Evolutionary conservation across 1,140 invertebrate genomes (phyloP).

Genomic region (Papilio xuthus): DNA sequence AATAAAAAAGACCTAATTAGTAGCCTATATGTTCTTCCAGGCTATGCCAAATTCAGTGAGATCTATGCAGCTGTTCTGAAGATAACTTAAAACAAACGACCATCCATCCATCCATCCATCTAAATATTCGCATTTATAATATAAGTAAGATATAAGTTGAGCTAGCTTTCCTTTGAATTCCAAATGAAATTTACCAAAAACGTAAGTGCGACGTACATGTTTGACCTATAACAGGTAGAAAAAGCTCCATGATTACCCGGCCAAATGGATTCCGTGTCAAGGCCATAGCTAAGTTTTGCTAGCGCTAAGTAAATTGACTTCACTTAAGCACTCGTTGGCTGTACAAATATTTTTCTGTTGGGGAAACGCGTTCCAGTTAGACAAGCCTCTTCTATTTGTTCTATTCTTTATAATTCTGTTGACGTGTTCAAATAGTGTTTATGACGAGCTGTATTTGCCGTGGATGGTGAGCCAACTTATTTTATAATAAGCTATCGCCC

Average conservation of each 20-base stretch:
- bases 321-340: conserved; percentile 45
- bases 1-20: no score
- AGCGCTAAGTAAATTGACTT: conserved; percentile 41
- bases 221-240: background rate
- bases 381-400: conserved; percentile 55
- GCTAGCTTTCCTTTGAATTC: background rate
- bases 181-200: background rate
- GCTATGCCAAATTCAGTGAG: no score
- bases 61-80: no score
- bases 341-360: conserved; percentile 60
- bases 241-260: conserved; percentile 17
- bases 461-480: background rate
- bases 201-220: background rate
- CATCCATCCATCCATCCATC: no score
- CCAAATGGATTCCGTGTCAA: conserved; percentile 16
- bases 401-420: conserved; percentile 49
- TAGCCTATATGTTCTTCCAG: no score
- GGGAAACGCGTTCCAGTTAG: conserved; percentile 48
- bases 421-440: conserved; percentile 31
- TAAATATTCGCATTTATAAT: no score
- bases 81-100: no score
- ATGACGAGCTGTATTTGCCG: background rate
- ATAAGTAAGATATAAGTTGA: background rate
- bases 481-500: background rate
- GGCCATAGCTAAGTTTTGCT: conserved; percentile 19